Conservation (phyloP, 2,113 vertebrate genomes). For the human (Homo sapiens) region DNA sequence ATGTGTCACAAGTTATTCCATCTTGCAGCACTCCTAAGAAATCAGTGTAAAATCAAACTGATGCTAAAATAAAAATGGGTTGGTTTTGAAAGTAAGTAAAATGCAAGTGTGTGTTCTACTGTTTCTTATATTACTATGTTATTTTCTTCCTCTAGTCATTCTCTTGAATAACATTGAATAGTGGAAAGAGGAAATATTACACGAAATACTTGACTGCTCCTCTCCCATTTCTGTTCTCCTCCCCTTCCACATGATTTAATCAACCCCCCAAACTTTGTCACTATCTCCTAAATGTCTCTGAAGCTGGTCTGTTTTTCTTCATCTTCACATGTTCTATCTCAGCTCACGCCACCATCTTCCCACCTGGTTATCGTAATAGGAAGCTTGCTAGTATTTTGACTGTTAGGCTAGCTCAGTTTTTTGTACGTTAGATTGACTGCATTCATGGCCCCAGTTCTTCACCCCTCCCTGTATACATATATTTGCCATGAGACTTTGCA, state of each 20-base stretch:
- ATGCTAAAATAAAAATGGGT: slow-evolving; percentile 47
- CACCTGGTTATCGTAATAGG: background rate
- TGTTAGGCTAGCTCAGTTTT: background rate
- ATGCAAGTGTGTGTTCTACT: background rate
- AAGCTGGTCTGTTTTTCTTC: background rate
- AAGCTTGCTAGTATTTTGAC: background rate
- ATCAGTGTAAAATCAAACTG: slow-evolving; percentile 43
- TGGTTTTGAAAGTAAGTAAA: slow-evolving; percentile 37
- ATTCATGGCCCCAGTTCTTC: background rate
- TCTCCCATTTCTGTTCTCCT: background rate
- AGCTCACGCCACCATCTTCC: background rate
- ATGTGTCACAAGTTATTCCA: background rate
- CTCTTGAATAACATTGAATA: slow-evolving; percentile 15
- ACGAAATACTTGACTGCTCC: background rate
- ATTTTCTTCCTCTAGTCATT: slow-evolving; percentile 2
- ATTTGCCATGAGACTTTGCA: background rate
- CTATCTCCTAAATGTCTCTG: background rate
- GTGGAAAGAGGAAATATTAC: background rate
- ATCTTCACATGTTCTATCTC: background rate
- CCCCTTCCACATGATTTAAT: background rate
- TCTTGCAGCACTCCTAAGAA: slow-evolving; percentile 44
- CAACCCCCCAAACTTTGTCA: background rate
- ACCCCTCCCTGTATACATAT: background rate
- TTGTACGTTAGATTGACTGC: background rate
- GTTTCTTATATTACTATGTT: background rate